Evolutionary conservation across 2,888 invertebrate genomes (phyloP).

Genomic region (Agrochola litura): DNA sequence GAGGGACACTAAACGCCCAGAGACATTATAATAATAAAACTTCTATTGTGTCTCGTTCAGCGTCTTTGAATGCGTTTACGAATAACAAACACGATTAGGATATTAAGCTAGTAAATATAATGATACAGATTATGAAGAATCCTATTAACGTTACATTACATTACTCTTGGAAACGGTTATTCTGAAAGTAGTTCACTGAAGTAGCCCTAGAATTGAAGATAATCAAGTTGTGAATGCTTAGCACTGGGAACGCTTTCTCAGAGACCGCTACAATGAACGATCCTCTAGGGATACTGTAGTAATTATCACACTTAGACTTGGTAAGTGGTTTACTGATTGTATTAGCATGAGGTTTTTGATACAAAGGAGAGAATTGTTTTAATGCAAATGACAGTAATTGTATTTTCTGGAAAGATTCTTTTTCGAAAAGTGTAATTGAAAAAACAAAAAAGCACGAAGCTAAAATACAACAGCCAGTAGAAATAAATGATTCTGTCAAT

Average conservation of each 20-base stretch:
- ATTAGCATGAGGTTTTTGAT: slow-evolving; percentile 18
- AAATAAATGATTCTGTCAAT: slow-evolving; percentile 48
- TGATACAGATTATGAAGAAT: background rate
- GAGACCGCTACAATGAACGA: slow-evolving; percentile 41
- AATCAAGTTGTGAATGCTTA: slow-evolving; percentile 39
- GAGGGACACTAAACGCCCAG: too few relatives aligned
- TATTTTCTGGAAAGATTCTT: background rate
- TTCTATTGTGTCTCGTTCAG: too few relatives aligned
- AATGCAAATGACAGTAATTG: background rate
- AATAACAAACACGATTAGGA: background rate
- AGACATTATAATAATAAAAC: too few relatives aligned
- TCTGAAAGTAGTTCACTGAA: background rate
- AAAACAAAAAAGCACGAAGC: background rate
- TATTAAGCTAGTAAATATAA: background rate
- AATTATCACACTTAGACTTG: slow-evolving; percentile 49
- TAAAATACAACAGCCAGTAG: slow-evolving; percentile 15
- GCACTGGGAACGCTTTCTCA: slow-evolving; percentile 23
- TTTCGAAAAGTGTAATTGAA: background rate
- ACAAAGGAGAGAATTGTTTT: background rate
- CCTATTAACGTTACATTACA: background rate
- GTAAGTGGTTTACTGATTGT: slow-evolving; percentile 41
- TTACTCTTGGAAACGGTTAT: background rate
- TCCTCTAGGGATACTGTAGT: slow-evolving; percentile 40
- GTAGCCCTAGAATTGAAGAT: slow-evolving; percentile 9
- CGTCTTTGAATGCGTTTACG: background rate